Base-by-base conservation (phyloP, 2,113 vertebrate species). In the Stomatorhinus ivindoensis region DNA sequence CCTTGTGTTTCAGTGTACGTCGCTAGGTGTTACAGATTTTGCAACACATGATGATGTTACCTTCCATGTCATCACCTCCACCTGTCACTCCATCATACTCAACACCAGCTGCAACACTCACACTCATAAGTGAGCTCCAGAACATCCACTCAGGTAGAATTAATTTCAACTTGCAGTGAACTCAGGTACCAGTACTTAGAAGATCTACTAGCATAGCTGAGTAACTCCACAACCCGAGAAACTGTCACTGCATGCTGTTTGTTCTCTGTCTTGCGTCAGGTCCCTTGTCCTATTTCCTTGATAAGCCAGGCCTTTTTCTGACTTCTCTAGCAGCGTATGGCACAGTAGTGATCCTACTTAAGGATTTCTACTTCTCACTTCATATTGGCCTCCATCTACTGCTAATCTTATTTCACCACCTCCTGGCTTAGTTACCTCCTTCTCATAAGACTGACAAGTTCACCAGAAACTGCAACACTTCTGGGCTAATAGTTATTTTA, bases 321-420 rank as follows among this genome's bases (percentile, higher is more conserved):
- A 44, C 21, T 47, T 27, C 44, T 46, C 47, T 13, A 11, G 39
- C 39, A 47, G 44, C 24, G n/a, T 84, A 47, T 47, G 44, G 82
- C 82, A 47, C 19, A 84, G 39, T 4, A n/a, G 21, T 84, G 42
- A 46, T 84, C 42, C 73, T 80, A 39, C 73, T 84, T 84, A 84
- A 7, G 44, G 82, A 84, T 46, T 46, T 84, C 15, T 46, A 5
- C 82, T 24, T 69, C 9, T 44, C 82, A 84, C 82, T 84, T 84
- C 17, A 24, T 84, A n/a, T 47, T 84, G 44, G 73, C 35, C 35
- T 42, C 73, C 73, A 19, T 84, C 44, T 47, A 84, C 82, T 80
- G 39, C 73, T 80, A 80, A 84, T 44, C 82, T 84, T 84, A 84
- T 84, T 84, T 84, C 82, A 84, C 82, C 44, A 42, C 73, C 73